A percentile compares a stretch with the other conserved stretches of the same genome.
Evolutionary conservation across 2,888 invertebrate species (phyloP).

Genomic region (Cyclophora albipunctata): DNA sequence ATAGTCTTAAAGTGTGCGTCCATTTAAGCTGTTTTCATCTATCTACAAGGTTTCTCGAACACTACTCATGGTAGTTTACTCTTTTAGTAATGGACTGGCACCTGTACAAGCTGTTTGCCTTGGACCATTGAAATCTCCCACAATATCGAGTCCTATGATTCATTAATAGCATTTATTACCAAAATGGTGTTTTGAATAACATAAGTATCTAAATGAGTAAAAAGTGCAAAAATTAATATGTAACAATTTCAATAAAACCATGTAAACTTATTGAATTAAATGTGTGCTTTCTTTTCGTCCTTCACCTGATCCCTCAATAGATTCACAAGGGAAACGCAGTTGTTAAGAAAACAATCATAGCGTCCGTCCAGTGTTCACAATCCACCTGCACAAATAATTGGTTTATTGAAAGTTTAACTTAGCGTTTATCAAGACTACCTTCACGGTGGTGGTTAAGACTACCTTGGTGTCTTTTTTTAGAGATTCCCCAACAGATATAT

Average conservation of each 20-base stretch:
- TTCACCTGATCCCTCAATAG: constrained; percentile 15
- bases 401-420: not conserved
- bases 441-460: too few species aligned
- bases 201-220: constrained; percentile 64
- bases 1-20: constrained; percentile 30
- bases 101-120: constrained; percentile 55
- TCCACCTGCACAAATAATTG: constrained; percentile 36
- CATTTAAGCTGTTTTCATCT: constrained; percentile 26
- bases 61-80: constrained; percentile 27
- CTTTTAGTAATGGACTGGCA: constrained; percentile 31
- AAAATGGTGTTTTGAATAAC: constrained; percentile 70
- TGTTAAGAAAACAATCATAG: constrained; percentile 28
- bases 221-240: constrained; percentile 75
- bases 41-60: constrained; percentile 24
- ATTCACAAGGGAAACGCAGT: constrained; percentile 33
- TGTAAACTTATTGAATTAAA: constrained; percentile 65
- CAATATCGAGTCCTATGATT: constrained; percentile 50
- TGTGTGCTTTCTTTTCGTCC: constrained; percentile 37
- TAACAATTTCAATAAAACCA: constrained; percentile 72
- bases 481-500: too few species aligned
- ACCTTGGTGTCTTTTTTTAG: too few species aligned
- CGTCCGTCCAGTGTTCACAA: constrained; percentile 45
- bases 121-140: constrained; percentile 57
- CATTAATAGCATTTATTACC: constrained; percentile 74
- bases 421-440: too few species aligned